phyloP scores from a whole-genome alignment of 2,113 vertebrate species.

The Menura novaehollandiae region DNA sequence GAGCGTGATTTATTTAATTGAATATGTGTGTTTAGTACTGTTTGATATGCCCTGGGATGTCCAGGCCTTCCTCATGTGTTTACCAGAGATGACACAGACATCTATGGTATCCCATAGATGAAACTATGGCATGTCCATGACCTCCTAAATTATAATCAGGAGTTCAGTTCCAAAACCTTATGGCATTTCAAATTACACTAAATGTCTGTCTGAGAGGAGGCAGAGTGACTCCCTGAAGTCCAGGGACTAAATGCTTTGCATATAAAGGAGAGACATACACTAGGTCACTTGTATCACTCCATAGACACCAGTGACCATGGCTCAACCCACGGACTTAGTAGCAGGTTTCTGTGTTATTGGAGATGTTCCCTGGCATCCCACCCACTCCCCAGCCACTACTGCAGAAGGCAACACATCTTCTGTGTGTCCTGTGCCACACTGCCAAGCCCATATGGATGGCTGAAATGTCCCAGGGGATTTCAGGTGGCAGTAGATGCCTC shows the following conservation, averaged over 20 bases:
- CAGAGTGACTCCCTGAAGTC: not conserved
- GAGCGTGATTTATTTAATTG: no score
- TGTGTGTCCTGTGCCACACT: not conserved
- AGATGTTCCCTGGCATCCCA: not conserved
- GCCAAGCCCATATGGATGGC: not conserved
- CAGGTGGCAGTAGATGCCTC: not conserved
- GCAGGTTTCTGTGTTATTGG: not conserved
- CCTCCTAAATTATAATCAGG: not conserved
- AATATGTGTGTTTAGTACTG: not conserved
- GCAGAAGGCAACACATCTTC: not conserved
- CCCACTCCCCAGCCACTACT: not conserved
- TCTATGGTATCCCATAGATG: not conserved
- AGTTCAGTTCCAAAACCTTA: not conserved
- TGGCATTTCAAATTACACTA: not conserved
- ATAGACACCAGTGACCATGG: not conserved
- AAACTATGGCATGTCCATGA: not conserved
- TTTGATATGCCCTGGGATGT: not conserved
- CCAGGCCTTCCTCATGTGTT: not conserved
- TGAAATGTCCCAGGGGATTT: not conserved
- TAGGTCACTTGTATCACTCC: not conserved
- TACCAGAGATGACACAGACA: not conserved
- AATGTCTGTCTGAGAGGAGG: not conserved
- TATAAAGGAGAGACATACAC: not conserved
- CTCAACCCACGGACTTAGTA: not conserved
- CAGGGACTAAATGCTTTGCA: not conserved